Evolutionary conservation across 2,797 vertebrate species (phyloP).

Genomic region (Anabas testudineus): DNA sequence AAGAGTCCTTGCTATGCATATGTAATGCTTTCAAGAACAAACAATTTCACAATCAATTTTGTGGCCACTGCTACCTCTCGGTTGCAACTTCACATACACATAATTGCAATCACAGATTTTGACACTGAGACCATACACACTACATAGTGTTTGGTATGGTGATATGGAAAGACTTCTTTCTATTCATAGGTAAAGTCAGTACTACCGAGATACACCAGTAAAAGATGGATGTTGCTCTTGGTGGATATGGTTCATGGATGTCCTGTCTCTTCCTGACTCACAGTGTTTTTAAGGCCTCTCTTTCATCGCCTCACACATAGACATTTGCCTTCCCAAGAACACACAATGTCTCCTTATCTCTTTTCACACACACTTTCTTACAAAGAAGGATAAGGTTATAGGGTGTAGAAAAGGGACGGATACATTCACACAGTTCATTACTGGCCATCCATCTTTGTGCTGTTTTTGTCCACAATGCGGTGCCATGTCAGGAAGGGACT

Average conservation of each 20-base stretch:
- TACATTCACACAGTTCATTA: slow-evolving; percentile 69
- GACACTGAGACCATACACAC: not conserved
- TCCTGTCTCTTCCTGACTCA: slow-evolving; percentile 41
- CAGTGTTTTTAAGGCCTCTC: slow-evolving; percentile 33
- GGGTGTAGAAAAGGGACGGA: slow-evolving; percentile 43
- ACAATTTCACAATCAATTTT: slow-evolving; percentile 1
- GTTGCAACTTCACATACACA: not conserved
- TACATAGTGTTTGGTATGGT: not conserved
- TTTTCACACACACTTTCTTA: slow-evolving; percentile 48
- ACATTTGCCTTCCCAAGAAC: slow-evolving; percentile 47
- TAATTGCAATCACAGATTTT: slow-evolving; percentile 11
- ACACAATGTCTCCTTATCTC: slow-evolving; percentile 52
- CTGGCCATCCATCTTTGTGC: slow-evolving; percentile 62
- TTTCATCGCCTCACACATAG: slow-evolving; percentile 40
- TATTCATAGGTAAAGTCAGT: slow-evolving; percentile 15
- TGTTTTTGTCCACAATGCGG: slow-evolving; percentile 64
- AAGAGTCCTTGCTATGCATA: not conserved
- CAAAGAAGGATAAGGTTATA: slow-evolving; percentile 44
- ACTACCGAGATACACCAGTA: slow-evolving; percentile 24
- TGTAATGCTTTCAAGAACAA: not conserved
- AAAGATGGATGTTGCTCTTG: slow-evolving; percentile 39
- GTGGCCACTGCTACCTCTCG: not conserved
- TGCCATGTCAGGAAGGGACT: slow-evolving; percentile 59
- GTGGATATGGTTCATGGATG: slow-evolving; percentile 51
- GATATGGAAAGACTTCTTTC: slow-evolving; percentile 2